These are phyloP conservation scores for Urophycis tenuis DNA, from an alignment of 2,797 vertebrate species.

Conservation along the genomic window DNA sequence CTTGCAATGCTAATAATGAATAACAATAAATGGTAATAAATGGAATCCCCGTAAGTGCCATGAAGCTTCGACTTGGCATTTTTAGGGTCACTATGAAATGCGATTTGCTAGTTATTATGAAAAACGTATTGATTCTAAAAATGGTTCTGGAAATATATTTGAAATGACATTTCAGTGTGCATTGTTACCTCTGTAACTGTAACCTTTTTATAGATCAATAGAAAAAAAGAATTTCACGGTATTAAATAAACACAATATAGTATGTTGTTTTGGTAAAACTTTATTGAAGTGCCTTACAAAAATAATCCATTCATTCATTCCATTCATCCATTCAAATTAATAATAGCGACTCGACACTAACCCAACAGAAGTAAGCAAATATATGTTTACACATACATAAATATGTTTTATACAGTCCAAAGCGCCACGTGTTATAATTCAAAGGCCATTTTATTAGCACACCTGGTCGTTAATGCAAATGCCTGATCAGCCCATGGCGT, in stretches of 20 bases:
- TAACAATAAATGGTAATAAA: neutral
- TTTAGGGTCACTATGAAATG: slow-evolving; percentile 18
- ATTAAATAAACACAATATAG: neutral
- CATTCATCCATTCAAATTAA: too few species aligned
- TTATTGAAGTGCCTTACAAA: neutral
- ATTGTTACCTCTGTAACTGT: slow-evolving; percentile 1
- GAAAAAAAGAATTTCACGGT: neutral
- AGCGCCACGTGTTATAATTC: too few species aligned
- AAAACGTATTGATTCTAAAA: neutral
- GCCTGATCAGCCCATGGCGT: too few species aligned
- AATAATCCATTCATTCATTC: neutral
- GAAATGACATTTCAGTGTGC: neutral
- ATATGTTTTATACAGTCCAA: too few species aligned
- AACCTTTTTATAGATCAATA: neutral
- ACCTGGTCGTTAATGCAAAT: neutral
- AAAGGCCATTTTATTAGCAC: neutral
- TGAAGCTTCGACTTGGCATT: neutral
- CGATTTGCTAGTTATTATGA: neutral
- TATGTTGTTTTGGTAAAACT: neutral
- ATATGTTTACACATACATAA: too few species aligned
- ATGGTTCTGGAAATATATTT: neutral
- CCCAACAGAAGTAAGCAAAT: neutral
- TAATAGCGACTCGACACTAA: neutral
- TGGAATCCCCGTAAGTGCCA: neutral
- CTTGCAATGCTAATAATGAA: neutral